Conservation (phyloP, 2,797 vertebrate species). For the Ctenochaetus hawaiiensis region DNA sequence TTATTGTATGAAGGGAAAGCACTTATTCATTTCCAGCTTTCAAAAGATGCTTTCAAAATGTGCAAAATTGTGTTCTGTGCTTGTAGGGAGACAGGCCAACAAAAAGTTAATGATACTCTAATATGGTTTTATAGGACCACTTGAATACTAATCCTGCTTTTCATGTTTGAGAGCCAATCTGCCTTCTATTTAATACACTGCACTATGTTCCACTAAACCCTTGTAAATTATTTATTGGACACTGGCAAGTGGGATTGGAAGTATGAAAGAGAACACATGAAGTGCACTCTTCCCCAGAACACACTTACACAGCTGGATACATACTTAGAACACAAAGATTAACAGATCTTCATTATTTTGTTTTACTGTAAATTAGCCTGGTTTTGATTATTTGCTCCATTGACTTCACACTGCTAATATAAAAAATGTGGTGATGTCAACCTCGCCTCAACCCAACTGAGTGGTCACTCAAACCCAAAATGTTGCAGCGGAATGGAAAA, state of each 20-base stretch:
- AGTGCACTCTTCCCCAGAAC: not conserved
- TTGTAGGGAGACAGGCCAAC: conserved; percentile 14
- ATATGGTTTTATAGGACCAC: conserved; percentile 53
- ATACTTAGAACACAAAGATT: not conserved
- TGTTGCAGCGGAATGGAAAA: not conserved
- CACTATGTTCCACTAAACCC: conserved; percentile 33
- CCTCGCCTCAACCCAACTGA: not conserved
- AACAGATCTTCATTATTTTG: not conserved
- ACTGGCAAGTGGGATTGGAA: conserved; percentile 25
- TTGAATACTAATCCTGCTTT: conserved; percentile 54
- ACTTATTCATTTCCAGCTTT: conserved; percentile 14
- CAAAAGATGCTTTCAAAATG: conserved; percentile 20
- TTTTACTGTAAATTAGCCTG: not conserved
- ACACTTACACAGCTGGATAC: not conserved
- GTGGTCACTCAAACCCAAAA: not conserved
- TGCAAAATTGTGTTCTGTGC: conserved; percentile 11
- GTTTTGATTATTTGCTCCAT: conserved; percentile 5
- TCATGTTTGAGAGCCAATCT: conserved; percentile 47
- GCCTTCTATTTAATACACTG: conserved; percentile 49
- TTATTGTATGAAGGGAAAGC: not conserved
- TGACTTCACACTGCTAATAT: not conserved
- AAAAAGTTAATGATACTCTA: conserved; percentile 40
- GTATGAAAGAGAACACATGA: conserved; percentile 22
- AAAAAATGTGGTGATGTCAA: not conserved
- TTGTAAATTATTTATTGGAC: conserved; percentile 70